These are phyloP conservation scores for Hypocryptadius cinnamomeus DNA, from an alignment of 2,113 vertebrate genomes.

Conservation along the genomic window DNA sequence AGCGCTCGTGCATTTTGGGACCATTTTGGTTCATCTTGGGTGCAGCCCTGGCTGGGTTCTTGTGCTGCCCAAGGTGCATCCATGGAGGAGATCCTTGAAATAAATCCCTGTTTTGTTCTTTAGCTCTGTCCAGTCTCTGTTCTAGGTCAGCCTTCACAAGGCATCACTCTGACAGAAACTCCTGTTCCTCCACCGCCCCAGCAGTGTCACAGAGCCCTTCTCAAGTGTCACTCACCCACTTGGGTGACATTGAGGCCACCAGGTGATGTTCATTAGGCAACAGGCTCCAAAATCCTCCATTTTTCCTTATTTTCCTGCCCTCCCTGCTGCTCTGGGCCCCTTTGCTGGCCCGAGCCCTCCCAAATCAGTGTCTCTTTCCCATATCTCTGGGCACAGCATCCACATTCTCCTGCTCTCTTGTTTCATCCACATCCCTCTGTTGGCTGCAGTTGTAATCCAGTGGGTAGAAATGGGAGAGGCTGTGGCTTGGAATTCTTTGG, in stretches of 20 bases:
- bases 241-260: background rate
- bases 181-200: background rate
- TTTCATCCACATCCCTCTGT: slow-evolving; percentile 7
- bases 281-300: background rate
- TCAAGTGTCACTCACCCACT: background rate
- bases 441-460: background rate
- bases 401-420: background rate
- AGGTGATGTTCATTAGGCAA: background rate
- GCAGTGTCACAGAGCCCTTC: background rate
- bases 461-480: background rate
- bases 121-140: background rate
- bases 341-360: background rate
- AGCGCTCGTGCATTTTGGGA: background rate
- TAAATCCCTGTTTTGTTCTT: background rate
- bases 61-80: background rate
- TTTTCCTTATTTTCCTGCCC: background rate
- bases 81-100: background rate
- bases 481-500: slow-evolving; percentile 15
- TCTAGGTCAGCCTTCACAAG: fast-evolving
- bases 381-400: background rate
- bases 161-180: background rate
- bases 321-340: background rate
- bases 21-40: background rate
- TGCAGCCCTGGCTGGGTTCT: background rate
- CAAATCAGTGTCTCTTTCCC: background rate